Base-by-base conservation (phyloP, 2,797 vertebrate species). In the Protosalanx chinensis region DNA sequence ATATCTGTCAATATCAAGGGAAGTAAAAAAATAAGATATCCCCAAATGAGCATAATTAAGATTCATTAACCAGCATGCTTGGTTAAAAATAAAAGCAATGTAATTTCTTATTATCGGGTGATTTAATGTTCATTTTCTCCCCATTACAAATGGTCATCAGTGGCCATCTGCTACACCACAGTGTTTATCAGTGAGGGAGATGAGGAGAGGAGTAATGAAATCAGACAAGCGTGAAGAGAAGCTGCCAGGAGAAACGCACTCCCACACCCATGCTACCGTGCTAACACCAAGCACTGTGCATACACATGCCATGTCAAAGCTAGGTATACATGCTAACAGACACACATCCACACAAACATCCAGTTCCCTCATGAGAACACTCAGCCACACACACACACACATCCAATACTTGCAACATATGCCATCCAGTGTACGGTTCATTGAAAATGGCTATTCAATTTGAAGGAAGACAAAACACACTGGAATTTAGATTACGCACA, bases 161-260 rank as follows among this genome's bases (percentile, higher is more conserved):
- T 71, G 76, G 74, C 79, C 81, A 82, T 80, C 81, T 85, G 87
- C 74, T 75, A 70, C 58, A 58, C 69, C n/a, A 37, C 82, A 57
- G 75, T 20, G 61, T 20, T 62, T 71, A 81, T 81, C 75, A 68
- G 83, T 72, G 49, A 20, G 57, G 72, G 73, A 68, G 74, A 76
- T 23, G 35, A 66, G 72, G 63, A 68, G 72, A 20, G 59, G 71
- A 73, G 60, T 84, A 82, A 85, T 66, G 32, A 10, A 57, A 77
- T 76, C 77, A 76, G 81, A 83, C 79, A 77, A 68, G 67, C 75
- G 65, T 78, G 76, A 64, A 70, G 41, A 79, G 41, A 29, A 7
- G 23, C 71, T 46, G 70, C 72, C 71, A 49, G 68, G 64, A 68
- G 67, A 68, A 75, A 64, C 18, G n/a, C 27, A 64, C 64, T 69